A percentile compares a stretch with the other conserved stretches of the same genome.
These are phyloP conservation scores for Alligator sinensis DNA, from an alignment of 2,113 vertebrate genomes.

Conservation along the genomic window DNA sequence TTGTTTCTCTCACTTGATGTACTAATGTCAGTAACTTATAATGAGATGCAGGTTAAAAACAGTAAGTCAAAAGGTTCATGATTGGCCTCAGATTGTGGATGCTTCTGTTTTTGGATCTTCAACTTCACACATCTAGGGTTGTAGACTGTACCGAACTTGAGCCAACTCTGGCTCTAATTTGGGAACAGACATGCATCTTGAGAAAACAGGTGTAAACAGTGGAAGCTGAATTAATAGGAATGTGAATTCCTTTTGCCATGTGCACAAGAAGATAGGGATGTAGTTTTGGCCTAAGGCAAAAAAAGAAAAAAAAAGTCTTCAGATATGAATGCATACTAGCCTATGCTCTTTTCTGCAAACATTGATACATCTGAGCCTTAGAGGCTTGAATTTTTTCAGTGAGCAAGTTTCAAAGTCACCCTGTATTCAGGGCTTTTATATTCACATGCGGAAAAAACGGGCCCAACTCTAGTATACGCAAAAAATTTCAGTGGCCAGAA, in stretches of 20 bases:
- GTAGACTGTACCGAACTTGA: rapidly evolving
- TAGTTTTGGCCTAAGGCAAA: not conserved
- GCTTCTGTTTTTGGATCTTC: not conserved
- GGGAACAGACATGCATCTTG: not conserved
- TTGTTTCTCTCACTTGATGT: not conserved
- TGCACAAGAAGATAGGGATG: not conserved
- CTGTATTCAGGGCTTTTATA: not conserved
- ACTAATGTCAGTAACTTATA: not conserved
- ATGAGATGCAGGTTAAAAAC: not conserved
- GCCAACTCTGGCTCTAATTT: not conserved
- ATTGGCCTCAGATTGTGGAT: not conserved
- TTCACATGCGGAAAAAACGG: not conserved
- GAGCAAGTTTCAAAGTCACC: not conserved
- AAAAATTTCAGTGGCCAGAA: not conserved
- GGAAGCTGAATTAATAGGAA: not conserved
- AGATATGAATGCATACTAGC: not conserved
- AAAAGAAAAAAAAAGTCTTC: not conserved
- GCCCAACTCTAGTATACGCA: too few relatives aligned
- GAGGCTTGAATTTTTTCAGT: not conserved
- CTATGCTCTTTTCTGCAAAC: not conserved
- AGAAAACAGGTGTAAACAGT: rapidly evolving
- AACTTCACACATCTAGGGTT: not conserved
- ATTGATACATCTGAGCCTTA: rapidly evolving
- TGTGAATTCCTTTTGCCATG: not conserved
- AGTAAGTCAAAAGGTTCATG: not conserved